These are phyloP conservation scores for Apostichopus californicus DNA, from an alignment of 35 echinoderm and acorn worm genomes.

Conservation along the genomic window DNA sequence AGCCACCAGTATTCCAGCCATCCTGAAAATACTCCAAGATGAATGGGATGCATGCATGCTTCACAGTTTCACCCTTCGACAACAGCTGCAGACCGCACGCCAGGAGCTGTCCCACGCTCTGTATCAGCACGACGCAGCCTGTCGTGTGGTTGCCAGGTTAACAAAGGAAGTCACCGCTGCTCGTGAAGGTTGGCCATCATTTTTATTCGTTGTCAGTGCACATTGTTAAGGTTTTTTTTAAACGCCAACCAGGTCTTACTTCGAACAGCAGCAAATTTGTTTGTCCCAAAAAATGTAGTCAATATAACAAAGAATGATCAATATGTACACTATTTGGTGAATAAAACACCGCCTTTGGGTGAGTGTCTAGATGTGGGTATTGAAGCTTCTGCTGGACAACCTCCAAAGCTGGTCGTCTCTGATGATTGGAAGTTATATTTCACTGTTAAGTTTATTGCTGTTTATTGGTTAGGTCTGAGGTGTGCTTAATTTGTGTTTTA, in stretches of 20 bases:
- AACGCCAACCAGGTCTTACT: too few relatives aligned
- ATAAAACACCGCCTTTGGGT: neutral
- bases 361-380: neutral
- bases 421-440: too few relatives aligned
- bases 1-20: constrained; percentile 98
- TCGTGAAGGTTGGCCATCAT: constrained; percentile 78
- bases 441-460: too few relatives aligned
- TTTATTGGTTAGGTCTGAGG: too few relatives aligned
- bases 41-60: constrained; percentile 99
- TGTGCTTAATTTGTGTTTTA: too few relatives aligned
- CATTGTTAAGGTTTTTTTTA: neutral
- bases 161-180: constrained; percentile 97
- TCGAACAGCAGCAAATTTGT: too few relatives aligned
- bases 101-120: constrained; percentile 99
- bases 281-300: too few relatives aligned
- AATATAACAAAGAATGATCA: too few relatives aligned
- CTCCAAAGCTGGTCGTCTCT: too few relatives aligned
- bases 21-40: constrained; percentile 97
- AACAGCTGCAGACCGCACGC: constrained; percentile 96
- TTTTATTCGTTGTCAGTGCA: neutral
- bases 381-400: too few relatives aligned
- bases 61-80: constrained; percentile 96
- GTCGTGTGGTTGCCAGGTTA: constrained; percentile 96
- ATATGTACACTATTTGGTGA: neutral
- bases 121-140: constrained; percentile 98